Percentiles rank a stretch among this genome's conserved stretches.
phyloP scores from a whole-genome alignment of 2,797 vertebrate species.

The Poeciliopsis presidionis region DNA sequence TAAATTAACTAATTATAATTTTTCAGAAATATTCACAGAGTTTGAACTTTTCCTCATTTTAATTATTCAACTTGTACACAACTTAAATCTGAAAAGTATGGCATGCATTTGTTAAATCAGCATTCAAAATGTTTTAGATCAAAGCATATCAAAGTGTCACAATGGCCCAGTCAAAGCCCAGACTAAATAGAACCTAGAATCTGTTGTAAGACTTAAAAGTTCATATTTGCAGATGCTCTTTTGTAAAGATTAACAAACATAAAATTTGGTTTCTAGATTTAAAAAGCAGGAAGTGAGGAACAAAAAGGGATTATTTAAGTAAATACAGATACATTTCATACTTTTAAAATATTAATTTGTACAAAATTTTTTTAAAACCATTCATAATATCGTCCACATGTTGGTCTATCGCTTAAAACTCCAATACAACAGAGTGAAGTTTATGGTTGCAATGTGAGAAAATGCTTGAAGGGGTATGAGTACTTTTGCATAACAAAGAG shows the following conservation, averaged over 20 bases:
- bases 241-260: background rate
- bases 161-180: background rate
- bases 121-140: background rate
- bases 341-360: background rate
- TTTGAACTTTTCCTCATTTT: background rate
- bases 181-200: background rate
- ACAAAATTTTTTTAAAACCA: rapidly evolving
- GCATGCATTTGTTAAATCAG: background rate
- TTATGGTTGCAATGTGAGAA: background rate
- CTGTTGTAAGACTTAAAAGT: background rate
- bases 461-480: background rate
- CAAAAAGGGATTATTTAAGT: background rate
- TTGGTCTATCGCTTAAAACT: background rate
- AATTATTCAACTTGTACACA: background rate
- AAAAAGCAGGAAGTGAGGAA: background rate
- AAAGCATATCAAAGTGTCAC: background rate
- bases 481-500: background rate
- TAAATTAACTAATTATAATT: background rate
- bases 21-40: background rate
- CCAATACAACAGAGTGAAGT: background rate
- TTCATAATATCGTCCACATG: background rate
- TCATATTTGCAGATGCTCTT: background rate
- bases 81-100: background rate
- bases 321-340: background rate
- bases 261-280: background rate